Evolutionary conservation across 1,140 invertebrate genomes (phyloP), one percentile per base, ranked within the genome.

Genomic region (Atopsyche davidsoni): DNA sequence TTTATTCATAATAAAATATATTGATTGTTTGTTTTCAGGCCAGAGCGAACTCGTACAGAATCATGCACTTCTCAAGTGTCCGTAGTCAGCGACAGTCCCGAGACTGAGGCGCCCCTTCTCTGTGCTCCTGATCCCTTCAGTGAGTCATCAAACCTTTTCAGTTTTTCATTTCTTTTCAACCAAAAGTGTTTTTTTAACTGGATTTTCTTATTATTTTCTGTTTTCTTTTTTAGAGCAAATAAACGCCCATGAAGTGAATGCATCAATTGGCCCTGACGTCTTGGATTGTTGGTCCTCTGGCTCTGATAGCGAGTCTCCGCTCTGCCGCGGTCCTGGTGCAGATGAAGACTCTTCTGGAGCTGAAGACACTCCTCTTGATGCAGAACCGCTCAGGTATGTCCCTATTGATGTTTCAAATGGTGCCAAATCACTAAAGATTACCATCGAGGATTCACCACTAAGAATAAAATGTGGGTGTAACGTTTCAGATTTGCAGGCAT

Each of bases 401-500:
- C 24, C 24, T 28, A n/a, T 28, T 9, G 25, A 28, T 7, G 7
- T 9, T n/a, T 28, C 7, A 28, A n/a, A 9, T 28, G n/a, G 25
- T 28, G 7, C 7, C 25, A 7, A 7, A 28, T 28, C 7, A 9
- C 25, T 28, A 28, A 28, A 28, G 7, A 28, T 28, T 7, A n/a
- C n/a, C n/a, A 28, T 28, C 7, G 25, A 7, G n/a, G n/a, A n/a
- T n/a, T n/a, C n/a, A n/a, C n/a, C n/a, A n/a, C n/a, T n/a, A n/a
- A n/a, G n/a, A n/a, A n/a, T n/a, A n/a, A n/a, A n/a, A n/a, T n/a
- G n/a, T n/a, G n/a, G n/a, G n/a, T n/a, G n/a, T n/a, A n/a, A n/a
- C n/a, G n/a, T n/a, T 49, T 64, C 68, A 87, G 85, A 69, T 85
- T 91, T 70, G 89, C 89, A 19, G 87, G 87, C 14, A 82, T 92